phyloP scores from a whole-genome alignment of 2,797 vertebrate species.

The Stomatorhinus walkeri region DNA sequence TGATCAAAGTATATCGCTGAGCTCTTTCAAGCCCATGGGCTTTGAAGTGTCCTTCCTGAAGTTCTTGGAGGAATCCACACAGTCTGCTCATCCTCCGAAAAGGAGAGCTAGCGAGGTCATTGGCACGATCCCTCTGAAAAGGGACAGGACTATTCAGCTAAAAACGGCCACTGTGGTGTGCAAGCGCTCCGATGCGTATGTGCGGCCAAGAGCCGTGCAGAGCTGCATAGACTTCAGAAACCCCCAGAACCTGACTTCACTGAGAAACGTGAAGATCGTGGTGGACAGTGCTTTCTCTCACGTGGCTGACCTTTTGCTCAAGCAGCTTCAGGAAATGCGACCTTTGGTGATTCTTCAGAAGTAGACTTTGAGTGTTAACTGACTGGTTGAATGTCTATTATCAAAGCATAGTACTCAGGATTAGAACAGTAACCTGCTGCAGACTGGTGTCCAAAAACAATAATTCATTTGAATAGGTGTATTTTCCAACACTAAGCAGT shows the following conservation, averaged over 20 bases:
- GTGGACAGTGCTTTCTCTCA: constrained; percentile 70
- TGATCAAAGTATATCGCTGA: constrained; percentile 66
- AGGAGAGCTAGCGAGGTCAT: constrained; percentile 68
- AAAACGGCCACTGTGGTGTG: constrained; percentile 37
- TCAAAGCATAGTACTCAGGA: constrained; percentile 52
- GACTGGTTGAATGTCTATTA: constrained; percentile 53
- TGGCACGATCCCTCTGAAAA: constrained; percentile 66
- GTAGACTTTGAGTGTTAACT: constrained; percentile 51
- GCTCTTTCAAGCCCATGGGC: constrained; percentile 92
- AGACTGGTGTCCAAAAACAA: constrained; percentile 55
- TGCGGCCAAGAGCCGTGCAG: constrained; percentile 60
- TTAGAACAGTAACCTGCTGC: constrained; percentile 66
- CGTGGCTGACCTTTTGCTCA: constrained; percentile 67
- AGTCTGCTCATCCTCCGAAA: constrained; percentile 77
- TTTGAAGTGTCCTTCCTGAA: constrained; percentile 94
- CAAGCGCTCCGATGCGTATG: constrained; percentile 40
- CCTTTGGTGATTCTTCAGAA: constrained; percentile 75
- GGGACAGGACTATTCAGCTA: constrained; percentile 55
- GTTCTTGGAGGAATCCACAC: constrained; percentile 87
- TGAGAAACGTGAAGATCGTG: constrained; percentile 75
- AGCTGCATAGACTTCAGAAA: constrained; percentile 76
- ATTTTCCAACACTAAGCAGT: constrained; percentile 24
- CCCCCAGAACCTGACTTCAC: constrained; percentile 68
- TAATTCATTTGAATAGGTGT: constrained; percentile 26
- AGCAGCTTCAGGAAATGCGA: constrained; percentile 90